A percentile compares a stretch with the other conserved stretches of the same genome.
These are phyloP conservation scores for Lathronympha strigana DNA, from an alignment of 2,888 invertebrate species.

Conservation along the genomic window DNA sequence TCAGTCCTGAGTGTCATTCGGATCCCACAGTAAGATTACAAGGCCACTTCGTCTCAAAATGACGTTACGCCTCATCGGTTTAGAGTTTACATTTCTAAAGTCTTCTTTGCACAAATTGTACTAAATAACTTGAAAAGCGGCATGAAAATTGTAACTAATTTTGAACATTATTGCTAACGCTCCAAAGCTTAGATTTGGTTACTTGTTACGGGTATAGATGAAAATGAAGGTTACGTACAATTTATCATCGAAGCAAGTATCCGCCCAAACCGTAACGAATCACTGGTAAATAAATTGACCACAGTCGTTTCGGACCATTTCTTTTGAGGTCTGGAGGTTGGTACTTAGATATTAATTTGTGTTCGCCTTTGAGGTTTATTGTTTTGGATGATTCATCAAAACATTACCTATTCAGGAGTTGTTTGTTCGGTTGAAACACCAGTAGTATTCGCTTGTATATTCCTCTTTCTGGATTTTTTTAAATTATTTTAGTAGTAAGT, in stretches of 20 bases:
- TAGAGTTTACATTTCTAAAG: constrained; percentile 62
- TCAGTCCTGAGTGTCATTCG: constrained; percentile 77
- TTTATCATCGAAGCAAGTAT: constrained; percentile 81
- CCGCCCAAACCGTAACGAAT: constrained; percentile 81
- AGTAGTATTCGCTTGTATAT: background rate
- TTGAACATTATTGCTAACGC: constrained; percentile 47
- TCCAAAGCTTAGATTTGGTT: constrained; percentile 53
- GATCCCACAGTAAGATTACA: constrained; percentile 56
- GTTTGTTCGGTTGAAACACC: background rate
- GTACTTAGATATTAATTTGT: constrained; percentile 65
- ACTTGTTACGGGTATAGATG: constrained; percentile 50
- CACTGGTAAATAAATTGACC: constrained; percentile 82
- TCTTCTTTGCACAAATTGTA: constrained; percentile 8
- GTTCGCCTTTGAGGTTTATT: constrained; percentile 54
- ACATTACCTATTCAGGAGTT: background rate
- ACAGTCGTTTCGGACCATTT: constrained; percentile 74
- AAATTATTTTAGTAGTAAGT: too few relatives aligned
- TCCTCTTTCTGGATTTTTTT: background rate
- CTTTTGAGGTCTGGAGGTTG: constrained; percentile 65
- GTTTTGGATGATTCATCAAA: constrained; percentile 48
- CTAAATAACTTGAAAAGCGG: constrained; percentile 22
- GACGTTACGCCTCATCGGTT: constrained; percentile 45
- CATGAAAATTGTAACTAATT: constrained; percentile 42
- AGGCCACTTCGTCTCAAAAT: constrained; percentile 53
- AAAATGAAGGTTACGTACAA: constrained; percentile 74